Evolutionary conservation across 2,113 vertebrate genomes (phyloP).

Genomic region (Baryphthengus martii): DNA sequence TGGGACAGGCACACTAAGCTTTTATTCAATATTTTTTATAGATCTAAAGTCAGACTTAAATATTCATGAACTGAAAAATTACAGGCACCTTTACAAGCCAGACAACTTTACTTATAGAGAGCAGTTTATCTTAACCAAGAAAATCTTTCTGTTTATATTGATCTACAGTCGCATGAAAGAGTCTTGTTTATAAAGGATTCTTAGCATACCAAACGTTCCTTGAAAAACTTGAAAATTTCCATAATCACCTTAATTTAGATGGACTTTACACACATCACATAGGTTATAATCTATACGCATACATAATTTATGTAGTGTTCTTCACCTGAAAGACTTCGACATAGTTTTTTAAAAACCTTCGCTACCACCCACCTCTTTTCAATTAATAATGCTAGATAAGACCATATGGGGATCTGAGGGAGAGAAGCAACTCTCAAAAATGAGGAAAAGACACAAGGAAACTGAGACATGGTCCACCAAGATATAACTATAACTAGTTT

Average conservation of each 20-base stretch:
- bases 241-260: not conserved
- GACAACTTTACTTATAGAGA: not conserved
- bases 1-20: not conserved
- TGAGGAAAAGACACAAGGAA: not conserved
- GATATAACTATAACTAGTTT: not conserved
- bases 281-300: not conserved
- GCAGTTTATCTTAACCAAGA: not conserved
- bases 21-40: not conserved
- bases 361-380: not conserved
- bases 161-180: not conserved
- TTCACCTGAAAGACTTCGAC: not conserved
- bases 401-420: not conserved
- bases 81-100: not conserved
- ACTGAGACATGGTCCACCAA: not conserved
- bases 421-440: not conserved
- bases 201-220: not conserved
- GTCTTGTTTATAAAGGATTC: not conserved
- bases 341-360: not conserved
- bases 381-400: not conserved
- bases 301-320: not conserved
- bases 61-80: not conserved
- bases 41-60: not conserved
- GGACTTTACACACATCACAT: not conserved
- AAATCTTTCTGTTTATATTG: not conserved
- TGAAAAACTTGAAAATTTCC: not conserved